These are phyloP conservation scores for Python bivittatus DNA, from an alignment of 2,113 vertebrate species.

Conservation along the genomic window DNA sequence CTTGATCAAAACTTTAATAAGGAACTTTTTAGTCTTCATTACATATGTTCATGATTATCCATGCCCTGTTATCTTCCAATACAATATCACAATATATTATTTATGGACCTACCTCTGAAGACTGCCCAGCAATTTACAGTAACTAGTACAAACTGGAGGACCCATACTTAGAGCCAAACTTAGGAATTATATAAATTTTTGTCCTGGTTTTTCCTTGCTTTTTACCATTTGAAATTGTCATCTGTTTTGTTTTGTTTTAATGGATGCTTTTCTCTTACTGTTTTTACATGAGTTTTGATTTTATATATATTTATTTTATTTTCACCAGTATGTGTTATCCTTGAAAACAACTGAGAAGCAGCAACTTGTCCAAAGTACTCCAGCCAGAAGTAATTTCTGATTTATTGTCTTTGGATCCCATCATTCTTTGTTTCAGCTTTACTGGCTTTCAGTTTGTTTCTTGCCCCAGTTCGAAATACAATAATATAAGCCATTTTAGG, in stretches of 20 bases:
- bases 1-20: neutral
- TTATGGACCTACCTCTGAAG: neutral
- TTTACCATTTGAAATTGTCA: neutral
- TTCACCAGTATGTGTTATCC: neutral
- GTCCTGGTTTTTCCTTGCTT: neutral
- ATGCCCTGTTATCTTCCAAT: neutral
- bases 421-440: neutral
- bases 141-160: neutral
- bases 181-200: neutral
- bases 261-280: neutral
- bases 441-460: neutral
- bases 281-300: no score
- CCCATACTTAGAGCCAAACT: neutral
- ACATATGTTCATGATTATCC: neutral
- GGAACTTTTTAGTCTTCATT: neutral
- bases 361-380: neutral
- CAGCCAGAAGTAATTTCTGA: neutral
- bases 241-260: neutral
- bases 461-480: neutral
- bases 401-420: neutral
- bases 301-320: neutral
- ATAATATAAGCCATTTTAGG: neutral
- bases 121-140: neutral
- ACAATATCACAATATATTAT: neutral
- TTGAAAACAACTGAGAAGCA: neutral